Evolutionary conservation across 2,888 invertebrate species (phyloP).

Genomic region (Heliconius sara): DNA sequence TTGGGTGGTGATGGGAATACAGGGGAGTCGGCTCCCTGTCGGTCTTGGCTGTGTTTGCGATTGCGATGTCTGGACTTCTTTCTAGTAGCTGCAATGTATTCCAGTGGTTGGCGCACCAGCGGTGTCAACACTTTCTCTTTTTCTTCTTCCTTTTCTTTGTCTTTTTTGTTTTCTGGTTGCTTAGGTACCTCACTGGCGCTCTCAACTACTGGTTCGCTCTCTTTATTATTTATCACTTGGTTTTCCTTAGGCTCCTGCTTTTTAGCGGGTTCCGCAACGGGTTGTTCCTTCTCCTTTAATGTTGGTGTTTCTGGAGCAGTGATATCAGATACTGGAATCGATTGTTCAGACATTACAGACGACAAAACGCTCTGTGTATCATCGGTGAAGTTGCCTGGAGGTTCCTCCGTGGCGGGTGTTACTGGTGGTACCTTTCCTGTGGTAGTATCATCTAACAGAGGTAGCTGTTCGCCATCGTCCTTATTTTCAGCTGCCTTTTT

Average conservation of each 20-base stretch:
- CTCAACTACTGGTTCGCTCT: slow-evolving; percentile 68
- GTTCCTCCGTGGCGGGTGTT: slow-evolving; percentile 87
- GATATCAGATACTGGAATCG: slow-evolving; percentile 87
- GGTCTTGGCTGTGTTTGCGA: slow-evolving; percentile 84
- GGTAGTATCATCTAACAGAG: slow-evolving; percentile 87
- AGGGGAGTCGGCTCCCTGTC: slow-evolving; percentile 88
- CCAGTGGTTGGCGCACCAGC: slow-evolving; percentile 88
- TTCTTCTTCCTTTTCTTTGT: slow-evolving; percentile 65
- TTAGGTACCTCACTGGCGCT: slow-evolving; percentile 63
- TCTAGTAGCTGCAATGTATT: slow-evolving; percentile 88
- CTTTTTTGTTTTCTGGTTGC: slow-evolving; percentile 59
- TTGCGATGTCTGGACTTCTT: slow-evolving; percentile 88
- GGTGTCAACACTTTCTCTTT: slow-evolving; percentile 85
- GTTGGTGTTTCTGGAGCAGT: slow-evolving; percentile 82
- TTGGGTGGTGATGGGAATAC: slow-evolving; percentile 88
- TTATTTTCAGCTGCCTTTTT: slow-evolving; percentile 93
- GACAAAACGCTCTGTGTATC: slow-evolving; percentile 90
- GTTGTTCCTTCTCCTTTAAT: slow-evolving; percentile 79
- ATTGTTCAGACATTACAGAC: slow-evolving; percentile 89
- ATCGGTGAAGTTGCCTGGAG: slow-evolving; percentile 87
- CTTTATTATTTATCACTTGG: slow-evolving; percentile 62
- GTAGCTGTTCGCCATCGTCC: slow-evolving; percentile 90
- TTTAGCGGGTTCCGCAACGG: slow-evolving; percentile 54
- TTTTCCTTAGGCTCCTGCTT: slow-evolving; percentile 65
- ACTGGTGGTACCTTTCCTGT: slow-evolving; percentile 86